Conservation (phyloP, 2,113 vertebrate genomes). For the Bos javanicus region DNA sequence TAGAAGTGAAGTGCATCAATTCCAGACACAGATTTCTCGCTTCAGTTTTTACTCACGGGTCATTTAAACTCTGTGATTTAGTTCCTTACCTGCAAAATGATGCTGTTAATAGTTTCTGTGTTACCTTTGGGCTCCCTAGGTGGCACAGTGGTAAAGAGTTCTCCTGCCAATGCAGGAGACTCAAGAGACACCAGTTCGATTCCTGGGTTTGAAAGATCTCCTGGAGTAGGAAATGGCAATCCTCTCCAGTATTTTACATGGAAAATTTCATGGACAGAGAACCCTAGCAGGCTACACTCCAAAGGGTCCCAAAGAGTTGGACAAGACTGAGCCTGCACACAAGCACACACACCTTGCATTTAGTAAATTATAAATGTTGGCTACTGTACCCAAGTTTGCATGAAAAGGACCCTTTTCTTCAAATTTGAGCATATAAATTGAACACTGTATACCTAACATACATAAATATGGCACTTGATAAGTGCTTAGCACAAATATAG, state of each 20-base stretch:
- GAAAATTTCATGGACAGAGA: neutral
- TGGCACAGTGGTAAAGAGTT: neutral
- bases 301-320: neutral
- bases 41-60: neutral
- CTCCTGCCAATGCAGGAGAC: neutral
- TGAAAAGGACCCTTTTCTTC: neutral
- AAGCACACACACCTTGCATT: neutral
- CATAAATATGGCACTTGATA: neutral
- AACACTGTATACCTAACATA: neutral
- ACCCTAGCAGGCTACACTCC: neutral
- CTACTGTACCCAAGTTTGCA: neutral
- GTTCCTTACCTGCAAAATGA: neutral
- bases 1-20: neutral
- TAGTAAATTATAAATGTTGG: neutral
- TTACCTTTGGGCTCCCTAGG: neutral
- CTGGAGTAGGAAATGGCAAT: neutral
- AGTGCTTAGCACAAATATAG: neutral
- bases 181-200: neutral
- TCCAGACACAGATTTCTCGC: neutral
- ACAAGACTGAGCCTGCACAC: neutral
- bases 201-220: neutral
- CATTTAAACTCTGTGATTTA: slow-evolving; percentile 10
- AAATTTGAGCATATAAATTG: neutral
- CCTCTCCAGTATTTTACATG: neutral
- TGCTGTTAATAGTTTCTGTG: neutral